A percentile compares a stretch with the other conserved stretches of the same genome.
Conservation (phyloP, 2,113 vertebrate species). For the Mesoclemmys tuberculata region DNA sequence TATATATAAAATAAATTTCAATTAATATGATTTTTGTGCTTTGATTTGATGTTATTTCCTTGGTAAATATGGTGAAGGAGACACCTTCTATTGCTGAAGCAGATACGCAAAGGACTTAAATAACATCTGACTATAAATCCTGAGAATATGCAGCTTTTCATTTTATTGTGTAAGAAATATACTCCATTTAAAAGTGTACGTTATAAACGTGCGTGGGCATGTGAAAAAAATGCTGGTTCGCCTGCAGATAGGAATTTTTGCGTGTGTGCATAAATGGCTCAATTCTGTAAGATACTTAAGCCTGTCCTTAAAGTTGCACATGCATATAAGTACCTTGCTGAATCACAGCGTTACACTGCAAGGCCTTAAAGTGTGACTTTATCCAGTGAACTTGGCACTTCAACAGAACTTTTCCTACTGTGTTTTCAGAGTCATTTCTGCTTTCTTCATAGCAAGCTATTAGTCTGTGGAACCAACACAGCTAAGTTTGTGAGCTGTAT, state of each 20-base stretch:
- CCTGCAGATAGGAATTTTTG: not conserved
- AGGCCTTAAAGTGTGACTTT: not conserved
- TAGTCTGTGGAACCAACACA: not conserved
- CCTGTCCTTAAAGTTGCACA: not conserved
- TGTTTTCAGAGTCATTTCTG: not conserved
- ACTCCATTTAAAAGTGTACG: too few relatives aligned
- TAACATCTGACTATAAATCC: not conserved
- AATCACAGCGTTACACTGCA: not conserved
- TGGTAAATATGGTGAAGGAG: not conserved
- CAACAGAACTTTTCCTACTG: not conserved
- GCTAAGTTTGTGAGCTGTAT: not conserved
- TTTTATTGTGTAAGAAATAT: too few relatives aligned
- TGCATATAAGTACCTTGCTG: not conserved
- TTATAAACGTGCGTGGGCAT: too few relatives aligned
- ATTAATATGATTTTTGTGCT: accelerated
- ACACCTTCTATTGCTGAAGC: not conserved
- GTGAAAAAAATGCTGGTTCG: not conserved
- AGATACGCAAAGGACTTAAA: not conserved
- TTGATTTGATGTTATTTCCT: accelerated
- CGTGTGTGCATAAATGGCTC: accelerated
- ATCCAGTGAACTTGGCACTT: not conserved
- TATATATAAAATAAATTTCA: not conserved
- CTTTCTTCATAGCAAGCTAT: accelerated
- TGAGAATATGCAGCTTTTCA: not conserved
- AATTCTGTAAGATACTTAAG: accelerated